A percentile compares a stretch with the other conserved stretches of the same genome.
Conservation (phyloP, 2,888 invertebrate genomes). For the Meghimatium bilineatum region DNA sequence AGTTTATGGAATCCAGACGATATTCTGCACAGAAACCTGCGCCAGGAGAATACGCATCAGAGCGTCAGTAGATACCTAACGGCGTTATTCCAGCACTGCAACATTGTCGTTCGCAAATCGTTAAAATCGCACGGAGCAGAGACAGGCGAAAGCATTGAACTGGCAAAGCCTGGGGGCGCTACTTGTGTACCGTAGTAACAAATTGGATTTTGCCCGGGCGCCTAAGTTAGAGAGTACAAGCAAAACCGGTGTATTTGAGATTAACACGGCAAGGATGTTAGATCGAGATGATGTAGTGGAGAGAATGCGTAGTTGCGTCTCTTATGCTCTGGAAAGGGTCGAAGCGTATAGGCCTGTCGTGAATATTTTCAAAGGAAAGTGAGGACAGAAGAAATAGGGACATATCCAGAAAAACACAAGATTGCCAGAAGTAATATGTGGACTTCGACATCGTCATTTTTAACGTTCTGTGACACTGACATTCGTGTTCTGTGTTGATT, state of each 20-base stretch:
- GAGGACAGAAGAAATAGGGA: background rate
- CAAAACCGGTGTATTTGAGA: background rate
- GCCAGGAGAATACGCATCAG: too few relatives aligned
- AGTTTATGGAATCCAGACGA: background rate
- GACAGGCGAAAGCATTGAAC: slow-evolving; percentile 5
- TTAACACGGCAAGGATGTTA: background rate
- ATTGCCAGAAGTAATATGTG: too few relatives aligned
- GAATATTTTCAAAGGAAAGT: background rate
- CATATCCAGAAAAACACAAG: too few relatives aligned
- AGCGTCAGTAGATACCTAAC: background rate
- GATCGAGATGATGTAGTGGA: background rate
- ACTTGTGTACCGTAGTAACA: slow-evolving; percentile 1
- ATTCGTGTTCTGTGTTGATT: too few relatives aligned
- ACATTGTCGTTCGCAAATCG: background rate
- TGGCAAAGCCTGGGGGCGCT: background rate
- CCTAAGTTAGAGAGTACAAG: background rate
- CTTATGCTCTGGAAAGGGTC: background rate
- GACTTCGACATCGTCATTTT: too few relatives aligned
- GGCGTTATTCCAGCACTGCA: background rate
- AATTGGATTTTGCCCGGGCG: slow-evolving; percentile 9
- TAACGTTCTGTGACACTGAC: too few relatives aligned
- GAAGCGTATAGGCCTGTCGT: background rate
- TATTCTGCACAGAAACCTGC: background rate
- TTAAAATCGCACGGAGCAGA: slow-evolving; percentile 17
- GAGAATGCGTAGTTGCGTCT: background rate